Evolutionary conservation across 1,140 invertebrate species (phyloP).

Genomic region (Aphelenchoides avenae): DNA sequence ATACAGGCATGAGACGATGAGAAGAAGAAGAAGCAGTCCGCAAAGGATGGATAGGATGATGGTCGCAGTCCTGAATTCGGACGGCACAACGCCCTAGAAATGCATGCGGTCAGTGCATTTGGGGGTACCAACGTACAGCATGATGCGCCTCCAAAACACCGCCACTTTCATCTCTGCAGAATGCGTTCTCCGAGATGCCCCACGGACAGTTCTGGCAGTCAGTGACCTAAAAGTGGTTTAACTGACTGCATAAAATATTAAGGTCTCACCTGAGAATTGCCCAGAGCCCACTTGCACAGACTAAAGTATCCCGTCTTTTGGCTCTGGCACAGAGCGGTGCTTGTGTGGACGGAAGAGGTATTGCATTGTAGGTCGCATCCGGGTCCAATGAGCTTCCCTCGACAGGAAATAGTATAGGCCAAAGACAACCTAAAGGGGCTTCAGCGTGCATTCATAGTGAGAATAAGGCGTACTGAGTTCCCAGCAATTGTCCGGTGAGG

Average conservation of each 20-base stretch:
- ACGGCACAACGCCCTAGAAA: constrained; percentile 46
- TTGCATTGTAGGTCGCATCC: constrained; percentile 46
- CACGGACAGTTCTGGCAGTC: constrained; percentile 53
- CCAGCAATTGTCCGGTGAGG: constrained; percentile 36
- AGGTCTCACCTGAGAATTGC: constrained; percentile 25
- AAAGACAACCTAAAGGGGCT: constrained; percentile 32
- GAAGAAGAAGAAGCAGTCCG: constrained; percentile 35
- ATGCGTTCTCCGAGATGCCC: constrained; percentile 51
- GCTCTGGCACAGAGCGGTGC: constrained; percentile 41
- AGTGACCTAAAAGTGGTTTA: constrained; percentile 28
- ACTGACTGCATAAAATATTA: constrained; percentile 11
- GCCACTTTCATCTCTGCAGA: constrained; percentile 49
- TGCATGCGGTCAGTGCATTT: background rate
- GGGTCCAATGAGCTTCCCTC: constrained; percentile 39
- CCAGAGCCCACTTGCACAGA: constrained; percentile 35
- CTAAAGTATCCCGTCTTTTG: constrained; percentile 44
- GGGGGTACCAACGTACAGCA: constrained; percentile 24
- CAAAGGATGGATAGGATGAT: constrained; percentile 37
- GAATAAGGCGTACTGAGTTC: constrained; percentile 34
- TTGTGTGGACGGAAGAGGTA: constrained; percentile 38
- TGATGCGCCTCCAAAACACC: constrained; percentile 44
- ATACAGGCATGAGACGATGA: constrained; percentile 26
- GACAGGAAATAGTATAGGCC: constrained; percentile 41
- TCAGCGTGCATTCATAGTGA: background rate
- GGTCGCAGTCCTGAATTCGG: constrained; percentile 45